Evolutionary conservation across 2,113 vertebrate genomes (phyloP).

Genomic region (Mormyrus lacerda): DNA sequence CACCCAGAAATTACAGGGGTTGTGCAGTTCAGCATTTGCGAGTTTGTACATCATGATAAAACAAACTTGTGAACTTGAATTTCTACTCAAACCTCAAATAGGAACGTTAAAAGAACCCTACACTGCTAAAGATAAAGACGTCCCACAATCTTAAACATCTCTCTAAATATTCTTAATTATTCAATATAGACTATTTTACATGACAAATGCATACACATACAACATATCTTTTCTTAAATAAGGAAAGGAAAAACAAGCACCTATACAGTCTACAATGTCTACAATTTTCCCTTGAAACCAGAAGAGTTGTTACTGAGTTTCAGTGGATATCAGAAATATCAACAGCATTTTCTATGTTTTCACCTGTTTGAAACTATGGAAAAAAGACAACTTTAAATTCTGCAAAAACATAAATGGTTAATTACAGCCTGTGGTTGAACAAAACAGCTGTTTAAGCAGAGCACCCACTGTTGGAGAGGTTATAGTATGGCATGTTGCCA

Average conservation of each 20-base stretch:
- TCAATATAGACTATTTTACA: slow-evolving; percentile 25
- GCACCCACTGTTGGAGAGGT: slow-evolving; percentile 1
- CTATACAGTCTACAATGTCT: slow-evolving; percentile 12
- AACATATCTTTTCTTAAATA: slow-evolving; percentile 13
- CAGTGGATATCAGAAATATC: neutral
- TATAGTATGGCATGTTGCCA: neutral
- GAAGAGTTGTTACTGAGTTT: neutral
- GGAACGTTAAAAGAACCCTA: neutral
- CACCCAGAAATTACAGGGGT: slow-evolving; percentile 1
- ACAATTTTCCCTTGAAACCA: slow-evolving; percentile 3
- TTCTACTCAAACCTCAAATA: neutral
- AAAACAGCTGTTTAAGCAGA: slow-evolving; percentile 7
- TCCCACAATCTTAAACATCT: slow-evolving; percentile 7
- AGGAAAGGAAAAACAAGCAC: slow-evolving; percentile 16
- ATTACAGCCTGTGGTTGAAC: slow-evolving; percentile 5
- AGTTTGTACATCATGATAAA: slow-evolving; percentile 5
- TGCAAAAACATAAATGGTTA: neutral
- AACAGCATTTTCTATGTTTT: slow-evolving; percentile 3
- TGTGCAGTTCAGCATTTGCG: neutral
- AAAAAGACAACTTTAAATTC: neutral
- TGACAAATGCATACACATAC: slow-evolving; percentile 20
- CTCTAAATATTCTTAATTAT: slow-evolving; percentile 12
- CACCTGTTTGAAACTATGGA: neutral
- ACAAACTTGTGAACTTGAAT: neutral
- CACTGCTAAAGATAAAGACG: slow-evolving; percentile 3